Base-by-base conservation (phyloP, 2,113 vertebrate species). In the Equus przewalskii region DNA sequence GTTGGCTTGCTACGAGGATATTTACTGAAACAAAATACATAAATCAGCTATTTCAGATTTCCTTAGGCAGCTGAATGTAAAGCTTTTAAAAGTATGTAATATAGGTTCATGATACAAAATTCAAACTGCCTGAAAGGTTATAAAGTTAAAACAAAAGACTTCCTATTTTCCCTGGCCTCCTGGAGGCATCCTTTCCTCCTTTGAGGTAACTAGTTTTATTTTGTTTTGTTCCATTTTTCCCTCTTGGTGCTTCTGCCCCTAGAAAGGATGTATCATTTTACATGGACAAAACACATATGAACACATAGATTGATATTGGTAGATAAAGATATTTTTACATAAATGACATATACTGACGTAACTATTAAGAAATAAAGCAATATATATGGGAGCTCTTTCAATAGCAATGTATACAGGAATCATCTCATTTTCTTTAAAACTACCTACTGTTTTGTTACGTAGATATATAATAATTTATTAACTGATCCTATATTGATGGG, bases 381-480 rank as follows among this genome's bases (percentile, higher is more conserved):
- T 56, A 13, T 54, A 79, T 56, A 7, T 79, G 79, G 6, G 22
- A 58, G 3, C 36, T 79, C 7, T 64, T 89, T 94, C 51, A 75
- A 11, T 73, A 64, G 36, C 15, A 81, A 18, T 62, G 33, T 62
- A 94, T 44, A 14, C 19, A 49, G 16, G 13, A 91, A 70, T 28
- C 75, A 91, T 70, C 67, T 75, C 19, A 46, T 78, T 56, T 60
- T 84, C 64, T 83, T 79, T 79, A 82, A 94, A 79, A 89, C 28
- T 30, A 5, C 1, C 46, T n/a, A 58, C 15, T 41, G 30, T 75
- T 90, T 22, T 15, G 36, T 76, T 70, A 26, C 51, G 76, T 72
- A 13, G 6, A n/a, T 54, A 56, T 41, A 46, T 54, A 51, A 87
- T 80, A 81, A 58, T 56, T 70, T 36, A 54, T 97, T 62, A 78